phyloP scores from a whole-genome alignment of 2,113 vertebrate species.

The Pardalotus punctatus region DNA sequence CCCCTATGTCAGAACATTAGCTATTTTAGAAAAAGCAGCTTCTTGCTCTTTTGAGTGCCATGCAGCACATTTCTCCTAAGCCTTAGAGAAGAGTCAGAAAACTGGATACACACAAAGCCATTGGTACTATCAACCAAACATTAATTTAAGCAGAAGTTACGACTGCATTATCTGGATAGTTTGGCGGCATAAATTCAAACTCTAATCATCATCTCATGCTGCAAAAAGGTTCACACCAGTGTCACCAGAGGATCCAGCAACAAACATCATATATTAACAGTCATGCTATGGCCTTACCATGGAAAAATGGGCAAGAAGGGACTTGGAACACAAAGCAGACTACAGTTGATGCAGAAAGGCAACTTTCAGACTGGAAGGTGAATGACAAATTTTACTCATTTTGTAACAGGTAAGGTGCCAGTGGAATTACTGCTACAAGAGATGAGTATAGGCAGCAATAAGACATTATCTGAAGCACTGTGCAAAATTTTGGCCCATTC shows the following conservation, averaged over 20 bases:
- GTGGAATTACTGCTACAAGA: background rate
- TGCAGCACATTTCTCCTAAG: background rate
- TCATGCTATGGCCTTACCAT: background rate
- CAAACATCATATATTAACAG: background rate
- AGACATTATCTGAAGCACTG: background rate
- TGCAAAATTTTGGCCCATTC: background rate
- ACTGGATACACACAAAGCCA: background rate
- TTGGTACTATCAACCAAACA: background rate
- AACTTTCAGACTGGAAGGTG: background rate
- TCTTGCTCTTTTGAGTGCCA: background rate
- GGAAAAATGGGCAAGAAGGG: background rate
- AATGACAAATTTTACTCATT: background rate
- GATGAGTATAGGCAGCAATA: background rate
- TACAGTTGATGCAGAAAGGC: rapidly evolving
- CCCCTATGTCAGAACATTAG: background rate
- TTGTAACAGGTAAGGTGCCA: background rate
- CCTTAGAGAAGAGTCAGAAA: background rate
- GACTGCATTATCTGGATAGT: background rate
- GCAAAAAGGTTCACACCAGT: background rate
- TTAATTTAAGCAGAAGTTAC: background rate
- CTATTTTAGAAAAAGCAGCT: background rate
- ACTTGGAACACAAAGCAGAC: background rate
- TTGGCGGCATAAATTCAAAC: background rate
- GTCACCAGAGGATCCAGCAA: background rate
- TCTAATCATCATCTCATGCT: background rate